Percentiles rank a stretch among this genome's conserved stretches.
These are phyloP conservation scores for Pipa parva DNA, from an alignment of 2,113 vertebrate species.

Conservation along the genomic window DNA sequence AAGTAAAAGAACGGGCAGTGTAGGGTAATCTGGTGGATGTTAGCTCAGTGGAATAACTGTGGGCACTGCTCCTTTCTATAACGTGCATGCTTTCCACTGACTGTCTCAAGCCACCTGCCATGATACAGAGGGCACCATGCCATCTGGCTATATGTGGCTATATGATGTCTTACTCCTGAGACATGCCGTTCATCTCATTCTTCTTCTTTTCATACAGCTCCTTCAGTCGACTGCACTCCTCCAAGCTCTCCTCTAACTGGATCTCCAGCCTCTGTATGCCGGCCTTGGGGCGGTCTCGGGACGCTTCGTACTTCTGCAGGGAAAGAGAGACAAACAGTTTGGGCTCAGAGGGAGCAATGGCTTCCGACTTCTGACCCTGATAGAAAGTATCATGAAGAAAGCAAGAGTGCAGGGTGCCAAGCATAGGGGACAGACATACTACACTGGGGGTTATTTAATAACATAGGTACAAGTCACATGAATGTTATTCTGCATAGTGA, in stretches of 20 bases:
- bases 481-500: too few relatives aligned
- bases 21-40: too few relatives aligned
- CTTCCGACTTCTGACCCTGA: not conserved
- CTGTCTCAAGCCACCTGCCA: too few relatives aligned
- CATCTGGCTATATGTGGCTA: not conserved
- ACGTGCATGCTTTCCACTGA: too few relatives aligned
- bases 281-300: conserved; percentile 32
- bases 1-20: too few relatives aligned
- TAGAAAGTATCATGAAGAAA: not conserved
- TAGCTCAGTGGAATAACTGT: too few relatives aligned
- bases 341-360: too few relatives aligned
- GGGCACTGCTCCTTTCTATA: too few relatives aligned
- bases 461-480: too few relatives aligned
- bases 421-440: too few relatives aligned
- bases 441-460: too few relatives aligned
- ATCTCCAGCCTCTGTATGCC: conserved; percentile 59
- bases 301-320: conserved; percentile 55
- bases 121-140: not conserved
- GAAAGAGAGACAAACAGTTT: not conserved
- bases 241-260: conserved; percentile 69
- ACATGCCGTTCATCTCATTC: conserved; percentile 70
- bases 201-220: conserved; percentile 68
- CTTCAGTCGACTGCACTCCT: conserved; percentile 70
- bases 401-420: too few relatives aligned
- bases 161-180: conserved; percentile 71